These are phyloP conservation scores for Eospalax fontanierii DNA, from an alignment of 2,797 vertebrate genomes.

Conservation along the genomic window DNA sequence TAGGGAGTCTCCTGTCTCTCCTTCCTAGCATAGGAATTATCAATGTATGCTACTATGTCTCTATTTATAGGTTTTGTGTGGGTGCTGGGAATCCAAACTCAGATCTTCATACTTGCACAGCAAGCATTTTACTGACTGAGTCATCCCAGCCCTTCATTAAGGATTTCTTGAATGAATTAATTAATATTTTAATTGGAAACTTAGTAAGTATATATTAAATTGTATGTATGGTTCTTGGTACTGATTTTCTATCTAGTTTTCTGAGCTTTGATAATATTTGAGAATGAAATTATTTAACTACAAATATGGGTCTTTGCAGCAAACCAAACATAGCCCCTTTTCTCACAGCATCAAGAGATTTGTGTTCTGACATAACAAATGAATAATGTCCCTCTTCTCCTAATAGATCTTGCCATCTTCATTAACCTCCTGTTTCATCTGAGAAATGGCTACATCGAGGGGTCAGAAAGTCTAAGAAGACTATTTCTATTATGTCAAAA, in stretches of 20 bases:
- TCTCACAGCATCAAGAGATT: slow-evolving; percentile 8
- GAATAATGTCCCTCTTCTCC: slow-evolving; percentile 85
- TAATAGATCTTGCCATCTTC: slow-evolving; percentile 84
- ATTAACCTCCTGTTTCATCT: slow-evolving; percentile 87
- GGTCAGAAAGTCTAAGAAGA: slow-evolving; percentile 75
- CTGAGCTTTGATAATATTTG: neutral
- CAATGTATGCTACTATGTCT: neutral
- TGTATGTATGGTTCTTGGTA: neutral
- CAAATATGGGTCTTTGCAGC: neutral
- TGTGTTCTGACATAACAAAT: slow-evolving; percentile 43
- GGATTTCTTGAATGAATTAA: neutral
- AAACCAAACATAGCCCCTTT: neutral
- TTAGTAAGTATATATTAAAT: neutral
- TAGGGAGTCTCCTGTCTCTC: neutral
- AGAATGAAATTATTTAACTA: neutral
- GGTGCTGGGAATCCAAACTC: neutral
- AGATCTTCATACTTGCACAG: neutral
- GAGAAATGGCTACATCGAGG: slow-evolving; percentile 85
- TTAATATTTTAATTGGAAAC: neutral
- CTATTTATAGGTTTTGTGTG: neutral
- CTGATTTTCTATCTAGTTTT: neutral
- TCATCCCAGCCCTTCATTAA: neutral
- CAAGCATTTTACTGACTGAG: neutral
- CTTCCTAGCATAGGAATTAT: neutral
- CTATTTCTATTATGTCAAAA: slow-evolving; percentile 82